Conservation (phyloP, 1,140 invertebrate genomes). For the Microplitis demolitor region DNA sequence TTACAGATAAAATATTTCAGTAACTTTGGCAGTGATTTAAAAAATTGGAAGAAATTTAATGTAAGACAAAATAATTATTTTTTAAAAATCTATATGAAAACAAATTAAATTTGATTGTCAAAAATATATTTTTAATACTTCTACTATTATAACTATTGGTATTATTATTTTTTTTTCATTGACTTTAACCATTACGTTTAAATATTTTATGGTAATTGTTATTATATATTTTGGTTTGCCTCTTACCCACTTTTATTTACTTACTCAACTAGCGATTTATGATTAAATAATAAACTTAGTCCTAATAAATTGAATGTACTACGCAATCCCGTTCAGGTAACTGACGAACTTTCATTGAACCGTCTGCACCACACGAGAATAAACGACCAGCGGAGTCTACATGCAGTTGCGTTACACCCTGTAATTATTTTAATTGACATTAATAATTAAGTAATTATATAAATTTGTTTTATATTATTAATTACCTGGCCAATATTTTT, state of each 20-base stretch:
- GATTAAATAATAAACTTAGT: slow-evolving; percentile 32
- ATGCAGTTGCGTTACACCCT: slow-evolving; percentile 92
- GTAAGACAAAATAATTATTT: too few relatives aligned
- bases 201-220: not conserved
- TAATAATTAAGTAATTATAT: slow-evolving; percentile 1
- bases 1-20: too few relatives aligned
- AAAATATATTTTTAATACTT: too few relatives aligned
- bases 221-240: too few relatives aligned
- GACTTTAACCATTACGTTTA: not conserved
- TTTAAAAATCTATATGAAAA: too few relatives aligned
- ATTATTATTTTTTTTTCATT: too few relatives aligned
- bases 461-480: not conserved
- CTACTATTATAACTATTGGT: too few relatives aligned
- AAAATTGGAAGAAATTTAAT: too few relatives aligned
- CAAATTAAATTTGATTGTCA: too few relatives aligned
- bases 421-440: slow-evolving; percentile 15
- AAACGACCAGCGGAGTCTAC: slow-evolving; percentile 85
- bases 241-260: slow-evolving; percentile 22
- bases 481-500: slow-evolving; percentile 86
- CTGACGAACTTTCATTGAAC: slow-evolving; percentile 95
- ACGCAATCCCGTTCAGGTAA: slow-evolving; percentile 75
- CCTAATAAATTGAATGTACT: slow-evolving; percentile 57
- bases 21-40: too few relatives aligned
- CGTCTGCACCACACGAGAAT: slow-evolving; percentile 98
- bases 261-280: slow-evolving; percentile 36